Evolutionary conservation across 1,140 invertebrate genomes (phyloP), one percentile per base, ranked within the genome.

Genomic region (Zaprionus camerounensis): DNA sequence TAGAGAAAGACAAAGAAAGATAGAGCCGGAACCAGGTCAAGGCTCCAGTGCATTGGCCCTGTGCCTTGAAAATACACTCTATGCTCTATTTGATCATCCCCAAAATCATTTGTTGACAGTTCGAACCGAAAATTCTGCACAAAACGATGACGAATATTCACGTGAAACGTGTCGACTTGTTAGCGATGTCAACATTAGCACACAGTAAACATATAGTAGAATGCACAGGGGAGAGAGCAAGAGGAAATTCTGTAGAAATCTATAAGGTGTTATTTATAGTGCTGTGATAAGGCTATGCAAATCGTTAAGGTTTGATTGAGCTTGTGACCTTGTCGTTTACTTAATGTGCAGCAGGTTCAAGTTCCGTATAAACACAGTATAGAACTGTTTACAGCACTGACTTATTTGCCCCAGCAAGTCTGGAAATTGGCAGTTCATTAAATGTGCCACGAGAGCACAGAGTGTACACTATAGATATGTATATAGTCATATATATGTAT

Each of bases 81-180:
- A 22, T 38, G 1, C 9, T 49, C n/a, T 31, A 20, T 67, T 67
- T 67, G 65, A 58, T 58, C 64, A 55, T 55, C 26, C 15, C 41
- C 15, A 13, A 36, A 7, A 0, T 38, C 36, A 15, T 46, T 31
- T 63, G 61, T 64, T 64, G 49, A 55, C 63, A 38, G 3, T 44
- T 13, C 34, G 49, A 34, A 36, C 11, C 11, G n/a, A 58, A n/a
- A 67, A 57, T 58, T 67, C 53, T 34, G 53, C 53, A 46, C 24
- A 67, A 67, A 67, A 67, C 53, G 36, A 66, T 66, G 64, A 67
- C 64, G 64, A 67, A 67, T 56, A 3, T 57, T 51, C 28, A 24
- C 55, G 17, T 13, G 17, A 24, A 17, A 26, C 36, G 22, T 34
- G 24, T 55, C 5, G 34, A 38, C 22, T 46, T 28, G 26, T 67